Conservation (phyloP, 1,140 invertebrate species). For the Drosophila watanabei region DNA sequence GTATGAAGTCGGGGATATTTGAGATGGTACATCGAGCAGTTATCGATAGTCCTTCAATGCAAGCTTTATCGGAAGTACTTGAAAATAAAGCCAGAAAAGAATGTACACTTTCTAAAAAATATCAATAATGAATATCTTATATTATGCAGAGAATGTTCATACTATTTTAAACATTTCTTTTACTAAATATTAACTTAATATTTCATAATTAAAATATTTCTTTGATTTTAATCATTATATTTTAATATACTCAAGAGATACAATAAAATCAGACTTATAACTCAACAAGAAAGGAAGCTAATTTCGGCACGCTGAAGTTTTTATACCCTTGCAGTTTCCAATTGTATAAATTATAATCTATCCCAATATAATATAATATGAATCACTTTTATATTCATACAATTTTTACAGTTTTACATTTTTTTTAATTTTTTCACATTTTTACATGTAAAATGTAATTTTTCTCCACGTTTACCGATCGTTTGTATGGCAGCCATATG, state of each 20-base stretch:
- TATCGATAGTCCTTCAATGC: background rate
- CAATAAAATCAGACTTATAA: background rate
- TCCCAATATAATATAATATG: too few species aligned
- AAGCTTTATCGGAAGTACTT: background rate
- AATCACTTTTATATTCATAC: too few species aligned
- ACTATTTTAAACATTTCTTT: background rate
- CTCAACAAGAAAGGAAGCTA: too few species aligned
- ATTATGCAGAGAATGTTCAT: background rate
- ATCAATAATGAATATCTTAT: background rate
- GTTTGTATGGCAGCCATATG: too few species aligned
- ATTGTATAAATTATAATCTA: too few species aligned
- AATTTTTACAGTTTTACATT: too few species aligned
- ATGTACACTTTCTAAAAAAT: background rate
- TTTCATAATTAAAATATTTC: background rate
- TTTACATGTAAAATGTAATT: too few species aligned
- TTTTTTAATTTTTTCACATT: too few species aligned
- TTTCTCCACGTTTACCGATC: too few species aligned
- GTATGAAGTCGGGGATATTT: constrained; percentile 12
- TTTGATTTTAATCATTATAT: background rate
- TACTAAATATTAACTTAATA: background rate
- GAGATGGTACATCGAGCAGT: background rate
- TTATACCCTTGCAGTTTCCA: too few species aligned
- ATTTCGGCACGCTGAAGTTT: too few species aligned
- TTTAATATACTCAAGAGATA: background rate
- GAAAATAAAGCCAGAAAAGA: background rate